Evolutionary conservation across 2,113 vertebrate genomes (phyloP), one percentile per base, ranked within the genome.

Genomic region (Terrapene triunguis): DNA sequence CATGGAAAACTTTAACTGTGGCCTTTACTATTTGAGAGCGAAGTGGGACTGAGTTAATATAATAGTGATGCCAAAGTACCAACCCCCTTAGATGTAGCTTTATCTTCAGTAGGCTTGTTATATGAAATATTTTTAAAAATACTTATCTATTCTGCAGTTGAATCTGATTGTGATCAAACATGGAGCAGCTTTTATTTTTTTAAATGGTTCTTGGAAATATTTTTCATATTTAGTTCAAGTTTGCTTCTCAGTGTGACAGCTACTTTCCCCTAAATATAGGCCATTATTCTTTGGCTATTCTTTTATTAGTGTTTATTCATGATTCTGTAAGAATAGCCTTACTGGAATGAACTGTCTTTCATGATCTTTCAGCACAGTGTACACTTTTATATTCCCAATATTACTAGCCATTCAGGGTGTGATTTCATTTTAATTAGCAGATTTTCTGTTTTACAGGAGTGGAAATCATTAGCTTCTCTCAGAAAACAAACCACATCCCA

Each of bases 401-500:
- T 88, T 97, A 94, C 87, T 86, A 97, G 69, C 42, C 44, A 96
- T 80, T 65, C 44, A 84, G 94, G 78, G 80, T 94, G 48, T 96
- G 93, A 92, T 96, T 96, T 97, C 91, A 87, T 95, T 97, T 94
- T 96, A 98, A 96, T 93, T 96, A 6, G 94, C 96, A 27, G 42
- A 92, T 96, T 96, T 97, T 96, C 72, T 97, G 9, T 90, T 95
- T 42, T 94, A 89, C 47, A 93, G 94, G 89, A 96, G 65, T 97
- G 91, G 94, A 98, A 96, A 97, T 96, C 89, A 97, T 98, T 95
- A 97, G 85, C 55, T 95, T 89, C 85, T 91, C 93, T 97, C 88
- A 93, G 87, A 94, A 98, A 98, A 97, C 90, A 98, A 98, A 94
- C 80, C 92, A 96, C 90, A 97, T 96, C 97, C 92, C 96, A 91